These are phyloP conservation scores for Brienomyrus brachyistius DNA, from an alignment of 2,113 vertebrate species.

Conservation along the genomic window DNA sequence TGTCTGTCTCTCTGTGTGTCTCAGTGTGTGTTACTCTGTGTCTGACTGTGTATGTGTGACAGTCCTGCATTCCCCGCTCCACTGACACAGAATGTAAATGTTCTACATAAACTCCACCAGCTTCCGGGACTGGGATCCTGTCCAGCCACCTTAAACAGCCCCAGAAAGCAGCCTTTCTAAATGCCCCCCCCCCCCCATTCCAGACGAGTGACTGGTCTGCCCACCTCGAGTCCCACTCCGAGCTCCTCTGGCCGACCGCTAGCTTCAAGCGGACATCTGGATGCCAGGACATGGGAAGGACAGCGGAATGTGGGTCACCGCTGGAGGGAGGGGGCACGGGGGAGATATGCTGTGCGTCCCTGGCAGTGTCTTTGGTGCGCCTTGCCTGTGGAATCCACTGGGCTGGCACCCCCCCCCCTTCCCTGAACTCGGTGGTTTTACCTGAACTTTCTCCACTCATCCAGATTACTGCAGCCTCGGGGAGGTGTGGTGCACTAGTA, in stretches of 20 bases:
- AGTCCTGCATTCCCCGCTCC: not conserved
- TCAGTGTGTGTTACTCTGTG: not conserved
- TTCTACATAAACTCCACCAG: not conserved
- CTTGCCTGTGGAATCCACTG: not conserved
- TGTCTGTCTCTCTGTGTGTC: not conserved
- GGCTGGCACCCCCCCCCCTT: not conserved
- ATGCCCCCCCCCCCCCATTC: not conserved
- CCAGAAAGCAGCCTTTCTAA: not conserved
- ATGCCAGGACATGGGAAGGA: not conserved
- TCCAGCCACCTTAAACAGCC: not conserved
- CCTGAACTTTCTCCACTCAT: slow-evolving; percentile 28
- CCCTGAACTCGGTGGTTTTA: slow-evolving; percentile 5
- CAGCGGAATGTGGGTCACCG: not conserved
- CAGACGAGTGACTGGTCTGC: not conserved
- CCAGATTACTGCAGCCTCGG: slow-evolving; percentile 27
- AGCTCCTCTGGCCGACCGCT: not conserved
- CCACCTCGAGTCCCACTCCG: not conserved
- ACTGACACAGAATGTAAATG: not conserved
- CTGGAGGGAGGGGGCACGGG: not conserved
- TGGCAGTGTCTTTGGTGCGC: not conserved
- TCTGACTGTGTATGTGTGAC: not conserved
- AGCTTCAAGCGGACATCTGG: not conserved
- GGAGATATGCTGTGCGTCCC: not conserved
- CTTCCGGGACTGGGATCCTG: not conserved
- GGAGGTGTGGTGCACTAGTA: not conserved